Conservation (phyloP, 2,888 invertebrate genomes). For the Lymantria monacha region DNA sequence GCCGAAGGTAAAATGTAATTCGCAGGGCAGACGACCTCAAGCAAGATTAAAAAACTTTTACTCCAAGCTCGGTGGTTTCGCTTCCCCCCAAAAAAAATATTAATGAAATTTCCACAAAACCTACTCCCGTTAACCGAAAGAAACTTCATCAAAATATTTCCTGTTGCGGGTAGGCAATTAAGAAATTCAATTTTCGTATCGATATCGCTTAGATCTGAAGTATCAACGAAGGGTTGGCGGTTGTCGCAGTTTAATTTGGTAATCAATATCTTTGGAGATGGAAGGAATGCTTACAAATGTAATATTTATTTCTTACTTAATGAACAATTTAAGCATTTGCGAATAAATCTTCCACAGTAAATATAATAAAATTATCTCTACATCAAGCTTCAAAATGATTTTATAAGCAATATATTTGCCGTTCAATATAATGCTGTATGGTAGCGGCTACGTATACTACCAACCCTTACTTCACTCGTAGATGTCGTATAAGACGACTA, state of each 20-base stretch:
- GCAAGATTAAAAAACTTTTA: slow-evolving; percentile 74
- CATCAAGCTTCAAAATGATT: too few relatives aligned
- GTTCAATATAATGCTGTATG: too few relatives aligned
- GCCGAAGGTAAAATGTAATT: slow-evolving; percentile 55
- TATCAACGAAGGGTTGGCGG: slow-evolving; percentile 22
- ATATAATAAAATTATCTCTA: too few relatives aligned
- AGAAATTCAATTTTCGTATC: slow-evolving; percentile 61
- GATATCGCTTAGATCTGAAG: slow-evolving; percentile 16
- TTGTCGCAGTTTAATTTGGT: slow-evolving; percentile 17
- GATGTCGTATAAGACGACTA: too few relatives aligned
- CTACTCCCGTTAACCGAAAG: slow-evolving; percentile 58
- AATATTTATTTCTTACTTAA: too few relatives aligned
- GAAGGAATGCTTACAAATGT: background rate
- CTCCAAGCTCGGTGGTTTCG: slow-evolving; percentile 43
- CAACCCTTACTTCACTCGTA: too few relatives aligned
- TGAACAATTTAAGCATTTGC: too few relatives aligned
- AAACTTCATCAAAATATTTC: slow-evolving; percentile 64
- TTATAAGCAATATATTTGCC: too few relatives aligned
- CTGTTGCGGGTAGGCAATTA: slow-evolving; percentile 68
- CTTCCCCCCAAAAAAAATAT: slow-evolving; percentile 54
- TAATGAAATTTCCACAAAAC: slow-evolving; percentile 65
- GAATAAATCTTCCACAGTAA: too few relatives aligned
- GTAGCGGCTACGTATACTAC: too few relatives aligned
- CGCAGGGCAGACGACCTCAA: slow-evolving; percentile 48
- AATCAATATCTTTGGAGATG: slow-evolving; percentile 20